A percentile compares a stretch with the other conserved stretches of the same genome.
These are phyloP conservation scores for Carassius auratus DNA, from an alignment of 2,113 vertebrate species.

Conservation along the genomic window DNA sequence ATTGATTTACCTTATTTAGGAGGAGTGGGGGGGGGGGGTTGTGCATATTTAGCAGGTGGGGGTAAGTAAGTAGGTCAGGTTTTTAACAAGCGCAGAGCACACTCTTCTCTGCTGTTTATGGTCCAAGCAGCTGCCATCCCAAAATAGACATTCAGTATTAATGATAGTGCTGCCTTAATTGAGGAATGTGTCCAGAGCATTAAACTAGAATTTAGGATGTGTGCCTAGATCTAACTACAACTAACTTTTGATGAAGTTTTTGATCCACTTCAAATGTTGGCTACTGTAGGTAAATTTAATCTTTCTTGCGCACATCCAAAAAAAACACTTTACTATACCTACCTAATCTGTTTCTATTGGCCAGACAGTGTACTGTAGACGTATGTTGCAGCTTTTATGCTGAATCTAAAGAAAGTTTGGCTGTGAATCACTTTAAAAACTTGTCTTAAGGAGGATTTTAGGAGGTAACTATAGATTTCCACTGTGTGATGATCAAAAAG, in stretches of 20 bases:
- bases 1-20: conserved; percentile 1
- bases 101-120: conserved; percentile 12
- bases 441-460: background rate
- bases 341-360: background rate
- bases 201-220: background rate
- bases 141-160: conserved; percentile 24
- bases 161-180: conserved; percentile 27
- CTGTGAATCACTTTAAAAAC: background rate
- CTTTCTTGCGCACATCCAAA: too few species aligned
- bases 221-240: background rate
- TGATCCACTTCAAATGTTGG: too few species aligned
- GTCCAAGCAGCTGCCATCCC: conserved; percentile 20
- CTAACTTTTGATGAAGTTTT: background rate
- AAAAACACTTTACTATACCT: background rate
- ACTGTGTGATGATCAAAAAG: background rate
- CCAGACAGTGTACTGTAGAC: background rate
- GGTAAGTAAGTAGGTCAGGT: conserved; percentile 32
- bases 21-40: background rate
- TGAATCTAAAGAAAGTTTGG: background rate
- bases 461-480: background rate
- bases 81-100: conserved; percentile 13
- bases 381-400: background rate
- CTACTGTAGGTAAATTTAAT: too few species aligned
- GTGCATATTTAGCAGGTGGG: conserved; percentile 13
- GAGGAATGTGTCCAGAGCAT: conserved; percentile 9